Evolutionary conservation across 2,113 vertebrate genomes (phyloP).

Genomic region (Dryoscopus gambensis): DNA sequence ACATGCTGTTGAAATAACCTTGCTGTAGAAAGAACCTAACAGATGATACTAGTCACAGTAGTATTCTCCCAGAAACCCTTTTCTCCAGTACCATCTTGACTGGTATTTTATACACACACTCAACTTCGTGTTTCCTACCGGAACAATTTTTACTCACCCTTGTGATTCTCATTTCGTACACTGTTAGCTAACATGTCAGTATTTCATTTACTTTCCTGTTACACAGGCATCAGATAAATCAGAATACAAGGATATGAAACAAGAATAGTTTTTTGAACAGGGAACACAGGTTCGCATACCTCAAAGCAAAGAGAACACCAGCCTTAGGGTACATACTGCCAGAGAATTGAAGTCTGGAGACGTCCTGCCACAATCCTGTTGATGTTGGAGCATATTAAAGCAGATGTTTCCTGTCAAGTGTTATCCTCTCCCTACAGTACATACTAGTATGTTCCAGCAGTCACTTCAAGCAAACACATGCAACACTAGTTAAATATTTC

Average conservation of each 20-base stretch:
- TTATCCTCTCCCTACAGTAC: constrained; percentile 25
- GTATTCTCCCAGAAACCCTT: not conserved
- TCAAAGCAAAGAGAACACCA: not conserved
- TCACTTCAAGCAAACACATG: constrained; percentile 13
- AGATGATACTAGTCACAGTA: not conserved
- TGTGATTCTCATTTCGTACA: not conserved
- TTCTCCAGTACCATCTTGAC: not conserved
- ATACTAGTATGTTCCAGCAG: not conserved
- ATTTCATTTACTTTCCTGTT: not conserved
- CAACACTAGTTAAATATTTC: not conserved
- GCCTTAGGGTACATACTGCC: not conserved
- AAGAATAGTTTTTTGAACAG: not conserved
- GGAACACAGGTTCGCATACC: not conserved
- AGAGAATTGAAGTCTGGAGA: constrained; percentile 10
- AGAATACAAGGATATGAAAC: constrained; percentile 17
- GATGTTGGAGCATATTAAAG: constrained; percentile 65
- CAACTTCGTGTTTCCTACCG: not conserved
- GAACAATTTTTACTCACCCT: not conserved
- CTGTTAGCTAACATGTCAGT: not conserved
- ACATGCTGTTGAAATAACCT: not conserved
- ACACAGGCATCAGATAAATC: not conserved
- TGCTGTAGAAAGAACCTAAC: not conserved
- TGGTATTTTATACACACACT: not conserved
- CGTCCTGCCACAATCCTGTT: constrained; percentile 38
- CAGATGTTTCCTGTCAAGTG: constrained; percentile 77